Base-by-base conservation (phyloP, 2,113 vertebrate species). In the Rissa tridactyla region DNA sequence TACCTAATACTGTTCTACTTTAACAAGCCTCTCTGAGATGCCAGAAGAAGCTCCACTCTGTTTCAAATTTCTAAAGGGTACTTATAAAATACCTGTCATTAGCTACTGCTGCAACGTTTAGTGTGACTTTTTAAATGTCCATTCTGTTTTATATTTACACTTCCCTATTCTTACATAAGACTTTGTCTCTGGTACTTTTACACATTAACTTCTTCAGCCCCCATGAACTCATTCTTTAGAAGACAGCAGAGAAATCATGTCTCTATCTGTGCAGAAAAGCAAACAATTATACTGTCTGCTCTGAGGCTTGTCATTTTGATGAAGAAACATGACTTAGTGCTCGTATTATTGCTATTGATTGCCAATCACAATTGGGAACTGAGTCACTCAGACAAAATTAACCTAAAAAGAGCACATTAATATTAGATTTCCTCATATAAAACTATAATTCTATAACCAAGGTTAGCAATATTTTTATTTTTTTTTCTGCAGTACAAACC, bases 211-310 rank as follows among this genome's bases (percentile, higher is more conserved):
- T 88, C 49, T 75, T 89, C 29, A 95, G 57, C 46, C 69, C 38
- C 34, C 49, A 49, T 29, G 18, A 94, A 94, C 72, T 96, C 15
- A 17, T 47, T 92, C 61, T 82, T 82, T 29, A 81, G 29, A 77
- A 78, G 82, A 75, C 61, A 83, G 22, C 68, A 88, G 36, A 60
- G 75, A 82, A 94, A 65, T 68, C 84, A 66, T 32, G 60, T 76
- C 90, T 89, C 68, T 66, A 65, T 86, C 83, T 89, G 55, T 81
- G 75, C 71, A 97, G 75, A 88, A 97, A 94, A 95, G 92, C 94
- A 96, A 97, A 97, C 92, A 95, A 93, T 96, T 97, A 94, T 4
- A 23, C 52, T 73, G 90, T 89, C 92, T 97, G 92, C 90, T 91
- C 90, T 10, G 3, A 90, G 73, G 85, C 86, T 84, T 95, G 90